Percentiles rank a stretch among this genome's conserved stretches.
phyloP scores from a whole-genome alignment of 1,140 invertebrate genomes.

The Babylonia areolata region DNA sequence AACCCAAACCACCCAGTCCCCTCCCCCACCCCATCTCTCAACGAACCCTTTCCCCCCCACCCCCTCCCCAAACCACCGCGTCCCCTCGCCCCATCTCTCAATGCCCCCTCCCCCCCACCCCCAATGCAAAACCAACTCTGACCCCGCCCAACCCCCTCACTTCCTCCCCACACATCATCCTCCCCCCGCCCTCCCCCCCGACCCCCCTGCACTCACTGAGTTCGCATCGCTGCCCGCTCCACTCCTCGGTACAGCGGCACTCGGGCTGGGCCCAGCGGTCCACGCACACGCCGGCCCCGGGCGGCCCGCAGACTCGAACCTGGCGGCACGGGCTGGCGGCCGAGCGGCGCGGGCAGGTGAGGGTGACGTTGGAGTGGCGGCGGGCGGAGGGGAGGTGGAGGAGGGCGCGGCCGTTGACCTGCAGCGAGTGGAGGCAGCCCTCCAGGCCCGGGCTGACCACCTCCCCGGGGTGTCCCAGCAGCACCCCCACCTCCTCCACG shows the following conservation, averaged over 20 bases:
- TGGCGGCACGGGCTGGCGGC: conserved; percentile 66
- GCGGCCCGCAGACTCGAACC: conserved; percentile 18
- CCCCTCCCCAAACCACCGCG: too few relatives aligned
- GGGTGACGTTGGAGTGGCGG: conserved; percentile 79
- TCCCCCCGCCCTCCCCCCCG: background rate
- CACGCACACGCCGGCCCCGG: conserved; percentile 18
- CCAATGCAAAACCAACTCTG: too few relatives aligned
- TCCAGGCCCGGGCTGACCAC: conserved; percentile 93
- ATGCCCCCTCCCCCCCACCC: too few relatives aligned
- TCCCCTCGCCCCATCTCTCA: too few relatives aligned
- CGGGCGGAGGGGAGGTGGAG: conserved; percentile 41
- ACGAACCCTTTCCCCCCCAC: background rate
- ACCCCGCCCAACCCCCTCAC: too few relatives aligned
- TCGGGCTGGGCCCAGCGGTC: too few relatives aligned
- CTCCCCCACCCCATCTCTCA: too few relatives aligned
- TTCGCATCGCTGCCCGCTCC: conserved; percentile 7
- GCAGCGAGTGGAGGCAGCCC: conserved; percentile 93
- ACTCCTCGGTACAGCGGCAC: background rate
- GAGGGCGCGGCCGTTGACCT: conserved; percentile 85
- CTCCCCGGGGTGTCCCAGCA: conserved; percentile 88
- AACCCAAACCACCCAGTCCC: too few relatives aligned
- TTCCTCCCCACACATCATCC: too few relatives aligned
- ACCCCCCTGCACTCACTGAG: conserved; percentile 7
- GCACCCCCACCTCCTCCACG: conserved; percentile 87
- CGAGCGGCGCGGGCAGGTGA: conserved; percentile 83